Base-by-base conservation (phyloP, 2,888 invertebrate genomes). In the Lochmaea capreae region DNA sequence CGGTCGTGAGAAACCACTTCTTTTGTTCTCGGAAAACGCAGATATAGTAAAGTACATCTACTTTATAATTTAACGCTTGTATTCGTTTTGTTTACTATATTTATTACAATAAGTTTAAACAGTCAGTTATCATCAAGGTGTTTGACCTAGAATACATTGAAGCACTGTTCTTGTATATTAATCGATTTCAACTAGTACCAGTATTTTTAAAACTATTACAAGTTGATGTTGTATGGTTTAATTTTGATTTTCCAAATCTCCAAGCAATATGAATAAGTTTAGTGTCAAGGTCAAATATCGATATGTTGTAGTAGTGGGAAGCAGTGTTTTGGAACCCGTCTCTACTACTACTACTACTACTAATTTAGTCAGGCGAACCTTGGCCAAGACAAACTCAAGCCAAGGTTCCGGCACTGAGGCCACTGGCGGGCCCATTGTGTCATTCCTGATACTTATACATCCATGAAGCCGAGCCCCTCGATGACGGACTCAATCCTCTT, bases 11-110 rank as follows among this genome's bases (percentile, higher is more conserved):
- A 58, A 67, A 46, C 26, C 52, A 57, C 52, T 67, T 46, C 46
- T 68, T 68, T 66, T 33, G 67, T 68, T 62, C 68, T 33, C 46
- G 12, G 61, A 68, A 68, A 59, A 9, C 18, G 18, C 11, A 18
- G 22, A 67, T 52, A 66, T 49, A 66, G 54, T 33, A 54, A 66
- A 46, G 46, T 65, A 46, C 14, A 54, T n/a, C 66, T 54, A 14
- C 58, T 33, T 59, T 26, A 59, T n/a, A 26, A 43, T 26, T 59
- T 26, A 59, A 59, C 58, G 58, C 58, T 54, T 54, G 52, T 54
- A 49, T 49, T 49, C 49, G 11, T 58, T 58, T 58, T 58, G 22
- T 22, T 26, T 58, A 58, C 58, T 14, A 39, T 33, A n/a, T 61
- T 39, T 61, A 39, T 39, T 61, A 61, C 33, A 61, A 61, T 61